A percentile compares a stretch with the other conserved stretches of the same genome.
Conservation (phyloP, 2,888 invertebrate genomes). For the Chloromyia formosa region DNA sequence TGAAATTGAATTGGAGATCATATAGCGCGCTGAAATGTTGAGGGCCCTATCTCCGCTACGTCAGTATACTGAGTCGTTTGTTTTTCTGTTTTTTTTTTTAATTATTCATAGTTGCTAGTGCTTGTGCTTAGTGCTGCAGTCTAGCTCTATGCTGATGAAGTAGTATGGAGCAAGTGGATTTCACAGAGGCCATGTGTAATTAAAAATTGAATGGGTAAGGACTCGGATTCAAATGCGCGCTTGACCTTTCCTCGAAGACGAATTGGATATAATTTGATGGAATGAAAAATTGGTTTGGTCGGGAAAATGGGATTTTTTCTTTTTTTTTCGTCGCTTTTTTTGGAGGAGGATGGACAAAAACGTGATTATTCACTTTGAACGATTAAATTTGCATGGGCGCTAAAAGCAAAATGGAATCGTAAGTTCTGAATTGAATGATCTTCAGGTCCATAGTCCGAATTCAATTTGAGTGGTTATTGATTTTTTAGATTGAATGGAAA, state of each 20-base stretch:
- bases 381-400: neutral
- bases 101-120: neutral
- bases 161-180: neutral
- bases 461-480: too few relatives aligned
- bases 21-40: neutral
- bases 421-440: too few relatives aligned
- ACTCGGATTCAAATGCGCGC: neutral
- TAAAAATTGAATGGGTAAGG: too few relatives aligned
- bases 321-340: too few relatives aligned
- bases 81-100: neutral
- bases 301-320: neutral
- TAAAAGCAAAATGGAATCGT: neutral
- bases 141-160: neutral
- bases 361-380: neutral
- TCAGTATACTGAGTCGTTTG: neutral
- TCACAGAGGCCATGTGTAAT: too few relatives aligned
- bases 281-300: neutral
- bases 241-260: neutral
- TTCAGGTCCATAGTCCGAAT: too few relatives aligned
- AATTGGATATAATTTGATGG: constrained; percentile 1
- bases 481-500: too few relatives aligned
- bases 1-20: constrained; percentile 10
- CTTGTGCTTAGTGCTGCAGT: too few relatives aligned
- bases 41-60: too few relatives aligned
- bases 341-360: too few relatives aligned